A percentile compares a stretch with the other conserved stretches of the same genome.
These are phyloP conservation scores for Diachasmimorpha longicaudata DNA, from an alignment of 1,140 invertebrate species.

Conservation along the genomic window DNA sequence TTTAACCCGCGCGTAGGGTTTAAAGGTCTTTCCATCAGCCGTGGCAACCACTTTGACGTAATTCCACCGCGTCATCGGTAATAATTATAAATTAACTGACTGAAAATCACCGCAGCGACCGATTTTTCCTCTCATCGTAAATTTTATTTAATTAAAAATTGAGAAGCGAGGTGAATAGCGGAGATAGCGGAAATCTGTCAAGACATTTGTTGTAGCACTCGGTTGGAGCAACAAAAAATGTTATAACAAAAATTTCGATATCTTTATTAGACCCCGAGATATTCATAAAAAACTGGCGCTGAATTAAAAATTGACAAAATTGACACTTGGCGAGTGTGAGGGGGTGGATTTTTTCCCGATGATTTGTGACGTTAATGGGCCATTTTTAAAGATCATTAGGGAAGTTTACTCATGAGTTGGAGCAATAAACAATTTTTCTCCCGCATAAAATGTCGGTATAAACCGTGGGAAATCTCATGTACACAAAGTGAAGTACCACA, in stretches of 20 bases:
- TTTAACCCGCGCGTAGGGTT: not conserved
- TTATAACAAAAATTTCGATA: too few relatives aligned
- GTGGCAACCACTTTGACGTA: not conserved
- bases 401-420: not conserved
- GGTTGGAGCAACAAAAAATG: too few relatives aligned
- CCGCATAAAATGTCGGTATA: not conserved
- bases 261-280: too few relatives aligned
- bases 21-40: not conserved
- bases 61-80: not conserved
- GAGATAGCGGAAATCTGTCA: too few relatives aligned
- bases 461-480: not conserved
- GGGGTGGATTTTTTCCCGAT: too few relatives aligned
- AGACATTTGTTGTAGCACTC: too few relatives aligned
- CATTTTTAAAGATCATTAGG: too few relatives aligned
- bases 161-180: too few relatives aligned
- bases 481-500: not conserved
- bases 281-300: too few relatives aligned
- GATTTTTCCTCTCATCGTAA: not conserved
- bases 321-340: too few relatives aligned
- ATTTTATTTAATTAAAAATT: too few relatives aligned
- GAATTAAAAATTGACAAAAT: too few relatives aligned
- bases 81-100: not conserved
- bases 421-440: not conserved
- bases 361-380: not conserved
- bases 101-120: not conserved